Percentiles rank a stretch among this genome's conserved stretches.
Evolutionary conservation across 2,888 invertebrate species (phyloP).

Genomic region (Stenoptilia bipunctidactyla): DNA sequence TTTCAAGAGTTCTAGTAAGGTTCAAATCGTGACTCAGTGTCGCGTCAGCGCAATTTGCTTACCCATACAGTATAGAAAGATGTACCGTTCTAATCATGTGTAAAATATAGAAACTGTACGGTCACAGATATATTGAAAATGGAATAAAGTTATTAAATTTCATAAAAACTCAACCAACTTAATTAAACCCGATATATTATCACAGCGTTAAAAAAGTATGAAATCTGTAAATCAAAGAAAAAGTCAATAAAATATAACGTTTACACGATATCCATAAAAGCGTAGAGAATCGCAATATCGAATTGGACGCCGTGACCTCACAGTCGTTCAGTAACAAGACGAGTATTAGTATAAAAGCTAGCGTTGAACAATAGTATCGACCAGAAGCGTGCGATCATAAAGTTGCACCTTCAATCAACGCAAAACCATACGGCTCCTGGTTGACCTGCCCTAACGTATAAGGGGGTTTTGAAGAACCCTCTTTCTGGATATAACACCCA

Average conservation of each 20-base stretch:
- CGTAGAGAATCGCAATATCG: constrained; percentile 47
- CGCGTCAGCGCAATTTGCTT: constrained; percentile 68
- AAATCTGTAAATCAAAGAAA: too few relatives aligned
- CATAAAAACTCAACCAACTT: too few relatives aligned
- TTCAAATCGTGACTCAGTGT: constrained; percentile 67
- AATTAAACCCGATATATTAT: too few relatives aligned
- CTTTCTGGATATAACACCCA: too few relatives aligned
- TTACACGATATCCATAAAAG: constrained; percentile 39
- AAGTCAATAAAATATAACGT: constrained; percentile 23
- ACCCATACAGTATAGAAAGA: constrained; percentile 56
- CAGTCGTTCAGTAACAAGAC: constrained; percentile 37
- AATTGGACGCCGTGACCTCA: constrained; percentile 50
- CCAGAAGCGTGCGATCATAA: constrained; percentile 60
- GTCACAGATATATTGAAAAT: too few relatives aligned
- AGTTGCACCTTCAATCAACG: constrained; percentile 49
- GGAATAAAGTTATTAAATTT: too few relatives aligned
- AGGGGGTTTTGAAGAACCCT: too few relatives aligned
- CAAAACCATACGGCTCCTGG: constrained; percentile 34
- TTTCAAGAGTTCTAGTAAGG: constrained; percentile 62
- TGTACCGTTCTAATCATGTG: constrained; percentile 64
- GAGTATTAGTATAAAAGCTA: constrained; percentile 33
- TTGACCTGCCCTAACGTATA: constrained; percentile 48
- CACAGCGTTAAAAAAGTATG: too few relatives aligned
- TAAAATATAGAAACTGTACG: constrained; percentile 56
- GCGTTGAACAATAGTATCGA: constrained; percentile 54